A percentile compares a stretch with the other conserved stretches of the same genome.
Conservation (phyloP, 2,113 vertebrate genomes). For the Salvelinus alpinus region DNA sequence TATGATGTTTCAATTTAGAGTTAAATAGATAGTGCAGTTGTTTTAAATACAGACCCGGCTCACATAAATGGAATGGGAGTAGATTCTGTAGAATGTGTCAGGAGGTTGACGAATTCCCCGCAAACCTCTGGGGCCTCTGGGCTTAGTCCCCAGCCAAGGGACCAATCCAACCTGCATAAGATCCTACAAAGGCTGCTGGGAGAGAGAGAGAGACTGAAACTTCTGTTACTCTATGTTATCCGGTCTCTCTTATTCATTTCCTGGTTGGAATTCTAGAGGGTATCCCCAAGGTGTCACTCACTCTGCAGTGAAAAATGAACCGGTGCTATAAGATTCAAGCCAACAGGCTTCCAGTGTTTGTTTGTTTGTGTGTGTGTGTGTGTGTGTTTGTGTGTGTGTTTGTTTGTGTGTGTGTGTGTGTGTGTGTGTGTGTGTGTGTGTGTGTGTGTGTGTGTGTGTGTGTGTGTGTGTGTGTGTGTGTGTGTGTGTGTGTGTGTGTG, state of each 20-base stretch:
- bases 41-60: background rate
- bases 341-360: background rate
- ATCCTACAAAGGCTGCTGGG: background rate
- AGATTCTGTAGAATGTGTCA: background rate
- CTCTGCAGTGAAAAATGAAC: background rate
- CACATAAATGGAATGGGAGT: background rate
- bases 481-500: too few relatives aligned
- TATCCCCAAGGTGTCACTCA: background rate
- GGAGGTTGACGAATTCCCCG: background rate
- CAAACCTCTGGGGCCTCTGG: background rate
- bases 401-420: background rate
- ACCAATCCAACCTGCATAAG: conserved; percentile 12
- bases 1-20: conserved; percentile 1
- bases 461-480: background rate
- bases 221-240: background rate
- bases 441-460: background rate
- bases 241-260: background rate
- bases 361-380: background rate
- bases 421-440: background rate
- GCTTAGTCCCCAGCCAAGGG: background rate
- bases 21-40: background rate
- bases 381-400: too few relatives aligned
- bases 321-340: background rate
- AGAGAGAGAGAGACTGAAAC: background rate
- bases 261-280: background rate